Percentiles rank a stretch among this genome's conserved stretches.
Conservation (phyloP, 2,888 invertebrate species). For the Pimpla rufipes region DNA sequence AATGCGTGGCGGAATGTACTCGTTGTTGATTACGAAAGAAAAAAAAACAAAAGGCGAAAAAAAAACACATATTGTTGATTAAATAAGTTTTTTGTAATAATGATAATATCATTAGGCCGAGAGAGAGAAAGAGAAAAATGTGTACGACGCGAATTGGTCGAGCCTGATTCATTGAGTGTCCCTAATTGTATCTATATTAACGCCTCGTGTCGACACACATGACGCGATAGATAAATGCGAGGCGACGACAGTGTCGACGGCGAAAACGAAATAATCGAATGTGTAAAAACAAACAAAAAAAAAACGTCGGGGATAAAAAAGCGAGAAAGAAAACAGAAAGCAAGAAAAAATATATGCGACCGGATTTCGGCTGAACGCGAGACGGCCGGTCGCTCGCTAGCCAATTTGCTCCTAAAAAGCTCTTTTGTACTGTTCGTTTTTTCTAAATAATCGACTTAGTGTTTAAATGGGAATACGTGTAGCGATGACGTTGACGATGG, state of each 20-base stretch:
- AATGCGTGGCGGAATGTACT: conserved; percentile 60
- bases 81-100: conserved; percentile 66
- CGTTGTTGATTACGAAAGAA: conserved; percentile 60
- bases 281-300: conserved; percentile 29
- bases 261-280: conserved; percentile 53
- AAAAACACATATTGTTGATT: conserved; percentile 50
- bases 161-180: conserved; percentile 79
- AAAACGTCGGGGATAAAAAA: conserved; percentile 7
- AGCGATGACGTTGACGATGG: conserved; percentile 61
- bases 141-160: conserved; percentile 45
- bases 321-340: conserved; percentile 13
- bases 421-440: conserved; percentile 82
- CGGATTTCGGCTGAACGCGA: conserved; percentile 57
- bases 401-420: conserved; percentile 81
- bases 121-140: conserved; percentile 36
- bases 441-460: conserved; percentile 81
- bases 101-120: conserved; percentile 58
- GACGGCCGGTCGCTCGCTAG: conserved; percentile 74
- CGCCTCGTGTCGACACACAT: conserved; percentile 76
- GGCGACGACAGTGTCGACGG: conserved; percentile 50
- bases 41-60: conserved; percentile 33
- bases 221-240: conserved; percentile 67
- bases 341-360: conserved; percentile 54
- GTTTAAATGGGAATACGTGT: conserved; percentile 72
- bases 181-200: conserved; percentile 75